Percentiles rank a stretch among this genome's conserved stretches.
Conservation (phyloP, 2,888 invertebrate species). For the Thalpophila matura region DNA sequence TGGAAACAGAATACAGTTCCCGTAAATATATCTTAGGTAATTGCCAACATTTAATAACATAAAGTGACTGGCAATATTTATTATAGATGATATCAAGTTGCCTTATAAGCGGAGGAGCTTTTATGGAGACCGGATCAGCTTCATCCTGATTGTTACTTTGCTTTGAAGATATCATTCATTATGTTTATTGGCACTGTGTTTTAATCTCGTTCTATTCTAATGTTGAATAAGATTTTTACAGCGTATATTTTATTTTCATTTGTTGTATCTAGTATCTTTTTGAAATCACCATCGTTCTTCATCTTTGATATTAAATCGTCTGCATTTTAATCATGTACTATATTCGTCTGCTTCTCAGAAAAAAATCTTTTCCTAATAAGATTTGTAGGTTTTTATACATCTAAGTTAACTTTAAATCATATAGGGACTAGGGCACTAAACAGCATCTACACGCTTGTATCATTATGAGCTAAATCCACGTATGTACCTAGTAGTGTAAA, state of each 20-base stretch:
- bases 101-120: constrained; percentile 70
- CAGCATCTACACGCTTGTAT: neutral
- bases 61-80: constrained; percentile 60
- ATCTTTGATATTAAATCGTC: neutral
- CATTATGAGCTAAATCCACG: neutral
- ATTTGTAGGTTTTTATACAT: no score
- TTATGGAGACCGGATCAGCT: constrained; percentile 44
- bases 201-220: neutral
- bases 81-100: constrained; percentile 67
- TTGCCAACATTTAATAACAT: constrained; percentile 53
- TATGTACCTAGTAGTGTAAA: neutral
- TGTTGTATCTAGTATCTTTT: neutral
- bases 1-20: constrained; percentile 34
- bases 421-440: no score
- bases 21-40: constrained; percentile 52
- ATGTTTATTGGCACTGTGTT: constrained; percentile 27
- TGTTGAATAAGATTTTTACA: constrained; percentile 2
- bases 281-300: no score
- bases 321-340: neutral
- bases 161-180: constrained; percentile 41
- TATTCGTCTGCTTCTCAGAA: neutral
- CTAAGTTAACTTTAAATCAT: no score
- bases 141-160: constrained; percentile 43
- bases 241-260: neutral
- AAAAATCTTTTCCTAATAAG: no score